phyloP scores from a whole-genome alignment of 2,888 invertebrate genomes.

The Noctua comes region DNA sequence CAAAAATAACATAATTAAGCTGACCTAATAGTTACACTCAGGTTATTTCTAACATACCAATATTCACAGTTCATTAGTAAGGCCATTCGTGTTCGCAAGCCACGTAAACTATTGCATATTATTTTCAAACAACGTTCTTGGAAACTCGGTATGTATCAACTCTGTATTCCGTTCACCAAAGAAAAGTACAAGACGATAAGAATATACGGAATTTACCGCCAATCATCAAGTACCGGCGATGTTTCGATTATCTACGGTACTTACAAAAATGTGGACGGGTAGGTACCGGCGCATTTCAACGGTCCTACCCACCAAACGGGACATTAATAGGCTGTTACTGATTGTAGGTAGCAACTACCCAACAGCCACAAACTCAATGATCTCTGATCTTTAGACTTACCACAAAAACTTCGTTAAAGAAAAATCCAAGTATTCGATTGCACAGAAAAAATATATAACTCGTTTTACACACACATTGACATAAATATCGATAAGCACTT shows the following conservation, averaged over 20 bases:
- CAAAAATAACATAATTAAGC: neutral
- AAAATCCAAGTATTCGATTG: slow-evolving; percentile 81
- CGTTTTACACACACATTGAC: slow-evolving; percentile 81
- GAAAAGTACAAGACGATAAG: slow-evolving; percentile 41
- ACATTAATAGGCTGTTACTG: slow-evolving; percentile 55
- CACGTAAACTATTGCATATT: slow-evolving; percentile 32
- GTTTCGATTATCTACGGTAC: slow-evolving; percentile 54
- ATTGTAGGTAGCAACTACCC: slow-evolving; percentile 29
- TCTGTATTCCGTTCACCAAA: slow-evolving; percentile 35
- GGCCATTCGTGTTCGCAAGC: slow-evolving; percentile 6
- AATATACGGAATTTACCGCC: slow-evolving; percentile 21
- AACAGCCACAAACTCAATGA: slow-evolving; percentile 57
- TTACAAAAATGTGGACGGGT: slow-evolving; percentile 56
- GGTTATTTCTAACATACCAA: neutral
- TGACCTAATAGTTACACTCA: neutral
- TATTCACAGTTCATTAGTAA: slow-evolving; percentile 15
- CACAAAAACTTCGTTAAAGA: slow-evolving; percentile 81
- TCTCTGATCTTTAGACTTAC: slow-evolving; percentile 79
- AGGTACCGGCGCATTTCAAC: slow-evolving; percentile 42
- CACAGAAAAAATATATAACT: slow-evolving; percentile 78
- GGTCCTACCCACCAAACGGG: slow-evolving; percentile 56
- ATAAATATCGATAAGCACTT: slow-evolving; percentile 70
- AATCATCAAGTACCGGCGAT: slow-evolving; percentile 49
- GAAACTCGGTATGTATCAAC: slow-evolving; percentile 35
- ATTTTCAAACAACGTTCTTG: slow-evolving; percentile 43